These are phyloP conservation scores for Characodon lateralis DNA, from an alignment of 2,797 vertebrate genomes.

Conservation along the genomic window DNA sequence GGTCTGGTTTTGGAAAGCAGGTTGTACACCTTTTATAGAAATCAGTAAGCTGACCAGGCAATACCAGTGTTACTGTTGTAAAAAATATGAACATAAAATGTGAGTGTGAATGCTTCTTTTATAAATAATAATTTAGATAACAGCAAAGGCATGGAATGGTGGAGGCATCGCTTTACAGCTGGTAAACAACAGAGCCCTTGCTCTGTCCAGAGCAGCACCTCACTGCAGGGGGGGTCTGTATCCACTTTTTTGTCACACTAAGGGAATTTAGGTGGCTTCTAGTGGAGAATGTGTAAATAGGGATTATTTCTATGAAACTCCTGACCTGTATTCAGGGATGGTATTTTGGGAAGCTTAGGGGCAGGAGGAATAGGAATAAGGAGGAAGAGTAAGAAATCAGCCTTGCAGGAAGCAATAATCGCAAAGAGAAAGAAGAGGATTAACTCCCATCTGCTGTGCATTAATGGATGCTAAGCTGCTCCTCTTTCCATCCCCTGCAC, in stretches of 20 bases:
- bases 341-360: constrained; percentile 62
- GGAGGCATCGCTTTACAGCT: constrained; percentile 35
- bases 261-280: constrained; percentile 54
- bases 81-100: constrained; percentile 6
- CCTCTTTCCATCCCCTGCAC: constrained; percentile 38
- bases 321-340: constrained; percentile 72
- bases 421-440: constrained; percentile 74
- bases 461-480: constrained; percentile 73
- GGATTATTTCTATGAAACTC: constrained; percentile 50
- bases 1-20: not conserved
- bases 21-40: not conserved
- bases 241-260: constrained; percentile 50
- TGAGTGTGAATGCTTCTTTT: not conserved
- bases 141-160: constrained; percentile 20
- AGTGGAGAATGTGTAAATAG: constrained; percentile 62
- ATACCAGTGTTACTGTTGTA: constrained; percentile 2
- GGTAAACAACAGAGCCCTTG: constrained; percentile 21
- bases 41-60: not conserved
- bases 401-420: constrained; percentile 64
- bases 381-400: constrained; percentile 42
- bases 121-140: constrained; percentile 22
- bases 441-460: constrained; percentile 70
- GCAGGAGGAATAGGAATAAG: constrained; percentile 22
- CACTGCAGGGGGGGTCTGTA: constrained; percentile 46
- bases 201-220: constrained; percentile 30